Conservation (phyloP, 2,113 vertebrate genomes). For the Eonycteris spelaea region DNA sequence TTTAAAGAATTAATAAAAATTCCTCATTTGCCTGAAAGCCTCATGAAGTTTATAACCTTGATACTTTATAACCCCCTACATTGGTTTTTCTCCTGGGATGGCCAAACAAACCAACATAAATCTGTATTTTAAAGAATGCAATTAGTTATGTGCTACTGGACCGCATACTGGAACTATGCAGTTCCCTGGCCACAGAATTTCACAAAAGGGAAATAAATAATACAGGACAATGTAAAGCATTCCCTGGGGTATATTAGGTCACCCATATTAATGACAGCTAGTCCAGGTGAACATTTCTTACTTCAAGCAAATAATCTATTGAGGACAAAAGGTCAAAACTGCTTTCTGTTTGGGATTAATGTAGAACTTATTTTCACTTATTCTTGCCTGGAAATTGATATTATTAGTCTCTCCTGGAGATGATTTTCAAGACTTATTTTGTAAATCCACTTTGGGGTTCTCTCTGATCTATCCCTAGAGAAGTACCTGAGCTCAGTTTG, state of each 20-base stretch:
- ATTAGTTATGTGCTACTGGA: conserved; percentile 78
- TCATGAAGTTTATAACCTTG: conserved; percentile 83
- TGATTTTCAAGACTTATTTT: not conserved
- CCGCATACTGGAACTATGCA: conserved; percentile 67
- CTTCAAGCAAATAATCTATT: conserved; percentile 75
- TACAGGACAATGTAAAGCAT: conserved; percentile 82
- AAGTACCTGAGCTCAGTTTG: not conserved
- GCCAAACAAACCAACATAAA: conserved; percentile 77
- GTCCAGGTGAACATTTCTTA: conserved; percentile 70
- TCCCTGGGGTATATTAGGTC: conserved; percentile 72
- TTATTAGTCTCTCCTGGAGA: not conserved
- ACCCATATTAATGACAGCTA: conserved; percentile 77
- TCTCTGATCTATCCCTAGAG: not conserved
- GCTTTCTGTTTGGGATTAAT: conserved; percentile 66
- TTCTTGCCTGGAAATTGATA: conserved; percentile 6
- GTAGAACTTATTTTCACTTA: conserved; percentile 35
- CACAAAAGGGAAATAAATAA: conserved; percentile 81
- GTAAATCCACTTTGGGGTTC: not conserved
- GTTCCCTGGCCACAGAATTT: conserved; percentile 74
- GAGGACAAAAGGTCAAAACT: conserved; percentile 81
- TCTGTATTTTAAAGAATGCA: conserved; percentile 81
- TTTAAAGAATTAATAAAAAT: conserved; percentile 89
- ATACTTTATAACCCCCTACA: conserved; percentile 77
- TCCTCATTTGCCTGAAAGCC: conserved; percentile 78
- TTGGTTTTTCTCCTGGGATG: conserved; percentile 74